Percentiles rank a stretch among this genome's conserved stretches.
phyloP scores from a whole-genome alignment of 1,140 invertebrate species.

The Apocrypta bakeri region DNA sequence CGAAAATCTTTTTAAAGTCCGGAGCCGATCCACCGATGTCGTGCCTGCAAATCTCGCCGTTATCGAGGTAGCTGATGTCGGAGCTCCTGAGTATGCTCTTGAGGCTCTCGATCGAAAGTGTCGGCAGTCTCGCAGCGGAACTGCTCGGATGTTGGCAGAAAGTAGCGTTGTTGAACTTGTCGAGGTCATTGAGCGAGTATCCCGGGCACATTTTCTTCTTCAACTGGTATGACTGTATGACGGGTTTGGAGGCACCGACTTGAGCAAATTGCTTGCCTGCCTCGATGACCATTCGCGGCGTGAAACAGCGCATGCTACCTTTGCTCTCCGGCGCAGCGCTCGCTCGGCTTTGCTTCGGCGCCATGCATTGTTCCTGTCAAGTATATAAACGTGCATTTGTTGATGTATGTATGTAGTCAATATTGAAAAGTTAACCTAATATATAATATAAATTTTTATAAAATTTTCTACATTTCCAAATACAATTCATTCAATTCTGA shows the following conservation, averaged over 20 bases:
- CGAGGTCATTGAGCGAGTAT: constrained; percentile 74
- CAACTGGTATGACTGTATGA: constrained; percentile 65
- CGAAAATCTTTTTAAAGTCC: constrained; percentile 76
- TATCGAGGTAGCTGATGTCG: constrained; percentile 64
- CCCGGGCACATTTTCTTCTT: constrained; percentile 67
- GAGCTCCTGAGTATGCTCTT: constrained; percentile 64
- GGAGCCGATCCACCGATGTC: constrained; percentile 73
- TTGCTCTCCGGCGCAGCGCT: constrained; percentile 40
- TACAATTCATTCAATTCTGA: no score
- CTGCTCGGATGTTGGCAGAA: neutral
- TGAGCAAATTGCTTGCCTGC: constrained; percentile 36
- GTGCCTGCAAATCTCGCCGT: constrained; percentile 67
- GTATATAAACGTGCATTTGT: neutral
- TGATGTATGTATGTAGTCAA: no score
- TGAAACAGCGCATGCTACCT: constrained; percentile 69
- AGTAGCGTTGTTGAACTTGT: constrained; percentile 56
- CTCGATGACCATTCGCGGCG: constrained; percentile 66
- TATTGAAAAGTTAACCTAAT: no score
- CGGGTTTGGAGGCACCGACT: constrained; percentile 52
- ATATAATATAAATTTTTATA: no score
- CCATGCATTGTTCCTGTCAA: constrained; percentile 11
- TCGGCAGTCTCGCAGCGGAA: constrained; percentile 51
- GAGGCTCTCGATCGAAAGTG: constrained; percentile 64
- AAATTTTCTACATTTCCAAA: no score
- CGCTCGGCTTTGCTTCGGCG: neutral